Conservation (phyloP, 2,888 invertebrate genomes). For the Ochropleura leucogaster region DNA sequence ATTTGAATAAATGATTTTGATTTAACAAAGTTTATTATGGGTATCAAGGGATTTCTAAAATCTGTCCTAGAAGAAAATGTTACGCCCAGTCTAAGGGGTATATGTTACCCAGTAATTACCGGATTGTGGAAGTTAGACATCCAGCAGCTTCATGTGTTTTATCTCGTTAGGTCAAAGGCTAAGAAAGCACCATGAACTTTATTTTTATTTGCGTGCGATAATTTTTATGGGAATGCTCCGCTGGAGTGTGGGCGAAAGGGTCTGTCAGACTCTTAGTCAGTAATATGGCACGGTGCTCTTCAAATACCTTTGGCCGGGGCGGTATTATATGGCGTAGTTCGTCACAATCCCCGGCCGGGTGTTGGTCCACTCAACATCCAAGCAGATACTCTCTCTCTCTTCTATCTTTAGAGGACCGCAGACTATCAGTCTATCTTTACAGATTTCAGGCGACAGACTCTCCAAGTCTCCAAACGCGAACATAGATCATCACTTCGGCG, state of each 20-base stretch:
- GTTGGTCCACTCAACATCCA: not conserved
- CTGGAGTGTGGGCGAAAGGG: not conserved
- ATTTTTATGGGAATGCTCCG: not conserved
- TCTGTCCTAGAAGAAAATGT: not conserved
- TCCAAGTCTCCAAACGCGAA: not conserved
- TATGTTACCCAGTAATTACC: not conserved
- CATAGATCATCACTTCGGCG: not conserved
- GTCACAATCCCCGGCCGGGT: not conserved
- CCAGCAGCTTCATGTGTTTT: not conserved
- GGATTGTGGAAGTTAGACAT: not conserved
- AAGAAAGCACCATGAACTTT: not conserved
- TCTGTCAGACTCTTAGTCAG: not conserved
- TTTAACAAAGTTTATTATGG: not conserved
- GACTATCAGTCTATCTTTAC: too few species aligned
- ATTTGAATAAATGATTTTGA: too few species aligned
- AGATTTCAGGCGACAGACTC: not conserved
- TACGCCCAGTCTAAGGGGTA: not conserved
- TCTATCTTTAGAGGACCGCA: not conserved
- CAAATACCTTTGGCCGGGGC: not conserved
- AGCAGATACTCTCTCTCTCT: not conserved
- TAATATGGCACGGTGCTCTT: not conserved
- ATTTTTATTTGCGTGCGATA: not conserved
- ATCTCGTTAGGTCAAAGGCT: not conserved
- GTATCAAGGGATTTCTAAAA: not conserved
- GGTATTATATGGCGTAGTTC: not conserved